Evolutionary conservation across 2,797 vertebrate species (phyloP), one percentile per base, ranked within the genome.

Genomic region (Mormyrus hasselquistii): DNA sequence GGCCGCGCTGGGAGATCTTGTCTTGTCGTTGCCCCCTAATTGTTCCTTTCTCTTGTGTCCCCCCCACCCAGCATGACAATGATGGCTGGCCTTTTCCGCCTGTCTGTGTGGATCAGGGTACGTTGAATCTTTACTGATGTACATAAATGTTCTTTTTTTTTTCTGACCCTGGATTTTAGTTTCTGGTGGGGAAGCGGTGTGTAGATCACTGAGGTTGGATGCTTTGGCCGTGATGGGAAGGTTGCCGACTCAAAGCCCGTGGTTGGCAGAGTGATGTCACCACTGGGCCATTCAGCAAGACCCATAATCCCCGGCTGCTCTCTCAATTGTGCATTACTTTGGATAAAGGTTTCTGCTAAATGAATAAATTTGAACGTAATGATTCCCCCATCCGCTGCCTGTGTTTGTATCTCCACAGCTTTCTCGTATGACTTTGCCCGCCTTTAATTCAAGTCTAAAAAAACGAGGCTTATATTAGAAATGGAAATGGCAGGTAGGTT

Each of bases 21-120:
- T 3, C 44, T 52, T 19, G 19, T 69, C 6, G 22, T 25, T 10
- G 62, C 9, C 34, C 49, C 29, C 47, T 89, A 90, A 96, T 91
- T 94, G 96, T 96, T 96, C 95, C 55, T 90, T 14, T 34, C 50
- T 1, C 4, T 50, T 53, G 16, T 88, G 29, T 87, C 53, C 12
- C 34, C 69, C n/a, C 44, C 19, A 50, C 41, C 65, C 90, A 93
- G 93, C 10, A 93, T 93, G 93, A 91, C 92, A 9, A 91, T 92
- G 84, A 93, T 93, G 92, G 92, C 93, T 41, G 83, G 87, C 53
- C 91, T 93, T n/a, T 93, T 93, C 44, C 91, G 90, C 0, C 90
- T 93, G 1, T 93, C 93, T 7, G 93, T 93, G 73, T 93, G 92
- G 92, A 93, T 93, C 38, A 88, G 93, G 90, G 93, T 93, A 92